Percentiles rank a stretch among this genome's conserved stretches.
These are phyloP conservation scores for Trogon melanurus DNA, from an alignment of 2,113 vertebrate species.

Conservation along the genomic window DNA sequence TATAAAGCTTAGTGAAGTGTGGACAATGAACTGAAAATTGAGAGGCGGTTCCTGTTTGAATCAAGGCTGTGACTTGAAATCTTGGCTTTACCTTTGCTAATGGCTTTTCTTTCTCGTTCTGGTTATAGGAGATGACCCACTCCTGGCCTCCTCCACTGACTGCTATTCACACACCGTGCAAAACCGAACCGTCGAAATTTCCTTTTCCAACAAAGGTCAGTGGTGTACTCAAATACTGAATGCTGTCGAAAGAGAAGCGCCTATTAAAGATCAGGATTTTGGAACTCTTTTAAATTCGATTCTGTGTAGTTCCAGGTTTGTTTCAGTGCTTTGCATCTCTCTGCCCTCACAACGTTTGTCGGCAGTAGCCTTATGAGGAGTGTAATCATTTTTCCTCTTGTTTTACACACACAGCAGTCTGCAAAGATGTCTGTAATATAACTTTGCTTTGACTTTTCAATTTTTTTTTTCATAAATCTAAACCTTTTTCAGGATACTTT, in stretches of 20 bases:
- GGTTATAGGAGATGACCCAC: conserved; percentile 95
- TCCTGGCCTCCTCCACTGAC: conserved; percentile 97
- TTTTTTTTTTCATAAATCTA: background rate
- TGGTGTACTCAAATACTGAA: background rate
- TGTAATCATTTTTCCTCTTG: background rate
- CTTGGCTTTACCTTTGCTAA: conserved; percentile 13
- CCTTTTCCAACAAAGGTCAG: conserved; percentile 98
- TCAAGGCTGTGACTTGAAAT: background rate
- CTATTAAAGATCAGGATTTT: background rate
- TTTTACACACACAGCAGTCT: background rate
- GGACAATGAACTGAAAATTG: background rate
- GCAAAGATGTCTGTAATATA: background rate
- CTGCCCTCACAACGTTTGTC: background rate
- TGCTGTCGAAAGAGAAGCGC: background rate
- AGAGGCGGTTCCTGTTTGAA: background rate
- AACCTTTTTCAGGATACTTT: background rate
- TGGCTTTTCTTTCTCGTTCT: background rate
- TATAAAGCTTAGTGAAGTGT: background rate
- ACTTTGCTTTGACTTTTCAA: background rate
- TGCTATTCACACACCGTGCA: conserved; percentile 98
- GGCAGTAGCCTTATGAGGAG: background rate
- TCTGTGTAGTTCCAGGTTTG: background rate
- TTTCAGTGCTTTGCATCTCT: background rate
- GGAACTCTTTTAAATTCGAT: background rate
- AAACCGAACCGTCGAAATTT: conserved; percentile 98